Conservation (phyloP, 2,113 vertebrate genomes). For the Cinclus mexicanus region DNA sequence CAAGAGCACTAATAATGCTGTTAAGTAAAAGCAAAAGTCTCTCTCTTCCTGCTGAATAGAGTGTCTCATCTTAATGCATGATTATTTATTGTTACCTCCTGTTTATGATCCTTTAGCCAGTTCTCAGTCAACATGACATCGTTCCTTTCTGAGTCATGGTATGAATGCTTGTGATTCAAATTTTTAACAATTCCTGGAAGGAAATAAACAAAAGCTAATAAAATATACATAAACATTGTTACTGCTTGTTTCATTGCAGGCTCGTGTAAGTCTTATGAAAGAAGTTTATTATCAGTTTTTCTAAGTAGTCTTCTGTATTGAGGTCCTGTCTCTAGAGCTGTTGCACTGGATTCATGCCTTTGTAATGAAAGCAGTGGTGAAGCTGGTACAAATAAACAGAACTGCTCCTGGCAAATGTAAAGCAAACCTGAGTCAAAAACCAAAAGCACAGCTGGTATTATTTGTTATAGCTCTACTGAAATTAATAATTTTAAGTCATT, state of each 20-base stretch:
- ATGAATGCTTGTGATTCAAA: conserved; percentile 16
- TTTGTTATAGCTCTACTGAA: neutral
- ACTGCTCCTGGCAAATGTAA: neutral
- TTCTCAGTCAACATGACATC: neutral
- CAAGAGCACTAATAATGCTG: conserved; percentile 4
- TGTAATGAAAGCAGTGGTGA: neutral
- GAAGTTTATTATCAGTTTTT: conserved; percentile 28
- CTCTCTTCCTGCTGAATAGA: neutral
- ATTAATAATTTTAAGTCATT: neutral
- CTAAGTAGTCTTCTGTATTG: neutral
- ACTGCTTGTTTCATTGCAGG: neutral
- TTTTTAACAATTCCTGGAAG: conserved; percentile 4
- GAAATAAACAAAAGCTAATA: conserved; percentile 35
- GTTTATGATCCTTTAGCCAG: conserved; percentile 20
- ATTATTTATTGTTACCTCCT: conserved; percentile 27
- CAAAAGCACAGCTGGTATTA: conserved; percentile 11
- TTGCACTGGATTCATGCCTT: neutral
- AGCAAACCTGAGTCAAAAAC: neutral
- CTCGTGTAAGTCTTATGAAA: neutral
- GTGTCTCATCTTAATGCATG: neutral
- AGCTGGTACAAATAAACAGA: neutral
- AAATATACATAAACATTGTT: conserved; percentile 2
- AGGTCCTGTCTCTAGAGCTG: neutral
- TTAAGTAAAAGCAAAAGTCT: neutral
- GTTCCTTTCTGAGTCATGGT: neutral